A percentile compares a stretch with the other conserved stretches of the same genome.
phyloP scores from a whole-genome alignment of 2,888 invertebrate genomes.

The Tachina fera region DNA sequence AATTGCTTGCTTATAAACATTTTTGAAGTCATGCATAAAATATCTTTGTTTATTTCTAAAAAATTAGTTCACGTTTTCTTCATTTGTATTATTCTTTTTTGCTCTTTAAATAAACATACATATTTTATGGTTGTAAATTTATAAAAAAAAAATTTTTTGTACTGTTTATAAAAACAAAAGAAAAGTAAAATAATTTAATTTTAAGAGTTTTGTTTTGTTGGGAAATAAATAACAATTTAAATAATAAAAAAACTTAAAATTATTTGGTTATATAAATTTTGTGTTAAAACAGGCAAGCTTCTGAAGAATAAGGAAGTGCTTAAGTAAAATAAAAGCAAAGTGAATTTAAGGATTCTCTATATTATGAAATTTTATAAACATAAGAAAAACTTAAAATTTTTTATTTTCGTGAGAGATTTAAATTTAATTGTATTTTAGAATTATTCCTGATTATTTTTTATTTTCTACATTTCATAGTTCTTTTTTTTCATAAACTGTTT shows the following conservation, averaged over 20 bases:
- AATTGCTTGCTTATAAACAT: slow-evolving; percentile 5
- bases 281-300: not conserved
- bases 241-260: not conserved
- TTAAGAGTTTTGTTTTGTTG: not conserved
- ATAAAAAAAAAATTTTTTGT: not conserved
- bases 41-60: slow-evolving; percentile 13
- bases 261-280: too few relatives aligned
- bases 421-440: too few relatives aligned
- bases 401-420: too few relatives aligned
- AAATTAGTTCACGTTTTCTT: slow-evolving; percentile 8
- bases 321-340: too few relatives aligned
- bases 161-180: too few relatives aligned
- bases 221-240: slow-evolving; percentile 5
- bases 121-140: slow-evolving; percentile 2
- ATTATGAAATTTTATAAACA: too few relatives aligned
- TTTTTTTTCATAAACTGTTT: too few relatives aligned
- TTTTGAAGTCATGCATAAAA: slow-evolving; percentile 13
- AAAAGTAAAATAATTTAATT: not conserved
- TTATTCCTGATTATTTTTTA: too few relatives aligned
- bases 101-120: not conserved
- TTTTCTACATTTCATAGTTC: too few relatives aligned
- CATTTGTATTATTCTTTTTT: not conserved
- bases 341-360: too few relatives aligned
- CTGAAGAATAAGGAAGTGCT: too few relatives aligned
- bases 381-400: too few relatives aligned